phyloP scores from a whole-genome alignment of 2,113 vertebrate species.

The Albula glossodonta region DNA sequence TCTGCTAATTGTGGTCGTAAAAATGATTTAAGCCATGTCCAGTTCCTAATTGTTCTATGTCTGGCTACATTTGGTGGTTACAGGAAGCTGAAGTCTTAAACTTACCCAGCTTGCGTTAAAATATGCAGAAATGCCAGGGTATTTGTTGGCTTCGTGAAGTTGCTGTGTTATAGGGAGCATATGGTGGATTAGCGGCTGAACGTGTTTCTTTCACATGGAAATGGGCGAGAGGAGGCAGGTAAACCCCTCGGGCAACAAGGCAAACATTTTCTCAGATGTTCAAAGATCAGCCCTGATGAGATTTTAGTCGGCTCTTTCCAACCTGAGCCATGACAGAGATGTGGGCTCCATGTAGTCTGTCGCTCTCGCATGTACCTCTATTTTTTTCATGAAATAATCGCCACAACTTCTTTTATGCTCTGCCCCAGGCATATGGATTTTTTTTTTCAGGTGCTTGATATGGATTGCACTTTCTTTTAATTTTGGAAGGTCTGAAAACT shows the following conservation, averaged over 20 bases:
- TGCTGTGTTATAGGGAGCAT: no score
- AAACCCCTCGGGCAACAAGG: background rate
- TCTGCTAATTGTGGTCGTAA: background rate
- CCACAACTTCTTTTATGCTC: conserved; percentile 3
- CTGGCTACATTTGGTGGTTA: background rate
- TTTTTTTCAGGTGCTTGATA: background rate
- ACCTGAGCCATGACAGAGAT: conserved; percentile 1
- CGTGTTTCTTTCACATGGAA: background rate
- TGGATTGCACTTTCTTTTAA: background rate
- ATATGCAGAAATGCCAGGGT: no score
- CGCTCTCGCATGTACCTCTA: conserved; percentile 9
- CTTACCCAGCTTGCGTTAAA: no score
- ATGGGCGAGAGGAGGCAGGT: conserved; percentile 14
- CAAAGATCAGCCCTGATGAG: conserved; percentile 22
- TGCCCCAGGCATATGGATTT: background rate
- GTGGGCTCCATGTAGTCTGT: conserved; percentile 21
- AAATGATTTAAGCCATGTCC: background rate
- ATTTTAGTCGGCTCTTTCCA: background rate
- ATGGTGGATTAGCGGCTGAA: no score
- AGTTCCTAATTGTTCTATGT: background rate
- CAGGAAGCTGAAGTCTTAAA: no score
- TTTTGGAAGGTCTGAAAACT: background rate
- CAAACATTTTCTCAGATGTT: conserved; percentile 5
- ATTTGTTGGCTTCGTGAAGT: no score
- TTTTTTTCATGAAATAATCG: conserved; percentile 14